Conservation (phyloP, 2,113 vertebrate species). For the Campylomormyrus numenius region DNA sequence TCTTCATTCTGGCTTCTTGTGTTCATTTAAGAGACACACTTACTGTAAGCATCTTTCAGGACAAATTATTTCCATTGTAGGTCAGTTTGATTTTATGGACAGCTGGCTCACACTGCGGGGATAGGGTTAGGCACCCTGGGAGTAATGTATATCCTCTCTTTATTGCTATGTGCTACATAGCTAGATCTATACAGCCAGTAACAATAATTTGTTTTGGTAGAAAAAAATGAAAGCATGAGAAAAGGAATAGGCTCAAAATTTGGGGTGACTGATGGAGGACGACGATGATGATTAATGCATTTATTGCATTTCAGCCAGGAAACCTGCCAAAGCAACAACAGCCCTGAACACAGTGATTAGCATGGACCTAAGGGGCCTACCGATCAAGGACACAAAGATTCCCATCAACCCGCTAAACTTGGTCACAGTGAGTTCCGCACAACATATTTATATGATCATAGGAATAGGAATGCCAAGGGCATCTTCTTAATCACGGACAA, state of each 20-base stretch:
- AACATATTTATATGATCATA: not conserved
- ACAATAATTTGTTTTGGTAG: not conserved
- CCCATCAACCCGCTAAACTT: constrained; percentile 39
- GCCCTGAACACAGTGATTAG: constrained; percentile 50
- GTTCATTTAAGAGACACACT: not conserved
- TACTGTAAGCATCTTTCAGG: not conserved
- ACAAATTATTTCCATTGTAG: not conserved
- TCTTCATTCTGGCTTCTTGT: not conserved
- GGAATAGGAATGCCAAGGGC: not conserved
- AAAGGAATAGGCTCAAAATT: not conserved
- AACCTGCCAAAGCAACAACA: constrained; percentile 22
- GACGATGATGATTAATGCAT: not conserved
- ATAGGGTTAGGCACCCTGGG: not conserved
- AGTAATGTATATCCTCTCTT: not conserved
- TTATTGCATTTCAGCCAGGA: constrained; percentile 34
- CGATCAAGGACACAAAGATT: constrained; percentile 54
- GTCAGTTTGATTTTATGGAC: not conserved
- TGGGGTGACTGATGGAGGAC: not conserved
- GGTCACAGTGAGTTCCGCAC: constrained; percentile 18
- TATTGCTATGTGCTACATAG: not conserved
- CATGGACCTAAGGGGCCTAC: constrained; percentile 52
- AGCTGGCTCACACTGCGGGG: not conserved
- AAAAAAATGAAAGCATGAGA: not conserved
- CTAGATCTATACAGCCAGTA: not conserved
- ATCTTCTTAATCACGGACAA: not conserved